These are phyloP conservation scores for Chouioia cunea DNA, from an alignment of 2,888 invertebrate genomes.

Conservation along the genomic window DNA sequence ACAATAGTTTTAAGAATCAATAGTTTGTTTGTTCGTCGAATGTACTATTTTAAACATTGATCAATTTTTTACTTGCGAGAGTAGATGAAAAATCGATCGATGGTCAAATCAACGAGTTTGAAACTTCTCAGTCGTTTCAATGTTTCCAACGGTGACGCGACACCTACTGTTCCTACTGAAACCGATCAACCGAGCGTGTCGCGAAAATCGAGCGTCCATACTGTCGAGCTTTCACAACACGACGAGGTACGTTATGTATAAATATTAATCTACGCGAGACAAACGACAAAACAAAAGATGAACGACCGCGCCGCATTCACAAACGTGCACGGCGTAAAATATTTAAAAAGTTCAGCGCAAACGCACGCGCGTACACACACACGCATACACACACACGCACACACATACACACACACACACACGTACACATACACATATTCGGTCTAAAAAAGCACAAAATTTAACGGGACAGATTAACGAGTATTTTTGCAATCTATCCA, in stretches of 20 bases:
- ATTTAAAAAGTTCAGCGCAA: too few relatives aligned
- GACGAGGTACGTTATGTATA: slow-evolving; percentile 9
- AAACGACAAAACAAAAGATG: too few relatives aligned
- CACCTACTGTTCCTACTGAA: not conserved
- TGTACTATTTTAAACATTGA: not conserved
- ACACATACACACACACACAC: too few relatives aligned
- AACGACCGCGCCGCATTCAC: too few relatives aligned
- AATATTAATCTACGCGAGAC: too few relatives aligned
- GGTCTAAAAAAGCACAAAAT: too few relatives aligned
- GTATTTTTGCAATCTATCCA: slow-evolving; percentile 11
- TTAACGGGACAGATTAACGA: slow-evolving; percentile 23
- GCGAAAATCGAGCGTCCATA: slow-evolving; percentile 44
- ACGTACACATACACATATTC: too few relatives aligned
- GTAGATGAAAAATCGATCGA: not conserved
- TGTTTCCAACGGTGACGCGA: slow-evolving; percentile 38
- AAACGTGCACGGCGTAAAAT: too few relatives aligned
- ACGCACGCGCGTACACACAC: not conserved
- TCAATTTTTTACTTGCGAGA: not conserved
- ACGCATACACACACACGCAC: too few relatives aligned
- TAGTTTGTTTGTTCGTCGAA: not conserved
- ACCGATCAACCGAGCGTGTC: slow-evolving; percentile 3
- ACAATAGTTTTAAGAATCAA: not conserved
- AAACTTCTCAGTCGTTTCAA: slow-evolving; percentile 18
- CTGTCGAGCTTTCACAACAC: slow-evolving; percentile 50
- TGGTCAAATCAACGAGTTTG: not conserved